Evolutionary conservation across 2,113 vertebrate genomes (phyloP).

Genomic region (Osmerus eperlanus): DNA sequence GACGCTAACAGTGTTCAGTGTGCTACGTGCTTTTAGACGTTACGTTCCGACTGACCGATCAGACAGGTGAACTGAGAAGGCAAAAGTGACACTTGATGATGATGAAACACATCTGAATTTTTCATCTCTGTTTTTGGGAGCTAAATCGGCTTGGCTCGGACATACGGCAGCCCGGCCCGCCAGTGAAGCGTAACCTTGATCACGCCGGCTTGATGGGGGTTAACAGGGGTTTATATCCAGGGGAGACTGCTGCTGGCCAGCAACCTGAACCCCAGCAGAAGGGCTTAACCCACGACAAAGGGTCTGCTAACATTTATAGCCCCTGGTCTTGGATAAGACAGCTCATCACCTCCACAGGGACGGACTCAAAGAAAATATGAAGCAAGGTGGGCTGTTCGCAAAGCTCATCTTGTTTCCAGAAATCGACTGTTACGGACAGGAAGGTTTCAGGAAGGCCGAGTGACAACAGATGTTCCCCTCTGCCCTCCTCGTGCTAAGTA

Average conservation of each 20-base stretch:
- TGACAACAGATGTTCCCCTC: background rate
- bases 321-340: constrained; percentile 14
- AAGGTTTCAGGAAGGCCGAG: background rate
- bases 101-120: no score
- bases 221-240: background rate
- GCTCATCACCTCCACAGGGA: constrained; percentile 36
- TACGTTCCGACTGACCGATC: no score
- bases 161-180: no score
- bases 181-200: background rate
- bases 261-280: constrained; percentile 31
- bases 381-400: background rate
- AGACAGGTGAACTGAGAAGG: no score
- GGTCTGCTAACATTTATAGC: constrained; percentile 43
- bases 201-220: constrained; percentile 10
- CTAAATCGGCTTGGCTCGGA: no score
- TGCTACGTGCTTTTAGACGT: no score
- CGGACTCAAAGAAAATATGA: constrained; percentile 20
- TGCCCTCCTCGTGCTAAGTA: no score
- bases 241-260: constrained; percentile 23
- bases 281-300: constrained; percentile 46
- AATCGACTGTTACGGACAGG: background rate
- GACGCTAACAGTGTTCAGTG: no score
- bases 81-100: no score
- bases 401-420: background rate
- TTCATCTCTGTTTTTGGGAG: no score